These are phyloP conservation scores for Norana najaformis DNA, from an alignment of 2,888 invertebrate species.

Conservation along the genomic window DNA sequence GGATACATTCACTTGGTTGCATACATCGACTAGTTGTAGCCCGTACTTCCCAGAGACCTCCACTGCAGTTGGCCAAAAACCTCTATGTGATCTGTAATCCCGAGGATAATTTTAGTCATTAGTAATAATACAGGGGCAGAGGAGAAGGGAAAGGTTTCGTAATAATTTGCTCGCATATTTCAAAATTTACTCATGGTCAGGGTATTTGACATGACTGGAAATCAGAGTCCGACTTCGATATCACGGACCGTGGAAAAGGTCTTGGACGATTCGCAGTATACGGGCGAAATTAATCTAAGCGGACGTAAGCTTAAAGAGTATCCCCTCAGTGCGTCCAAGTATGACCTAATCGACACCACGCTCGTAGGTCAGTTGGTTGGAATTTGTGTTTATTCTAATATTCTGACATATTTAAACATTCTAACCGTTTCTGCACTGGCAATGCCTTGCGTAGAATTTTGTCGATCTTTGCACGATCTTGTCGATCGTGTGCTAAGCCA, in stretches of 20 bases:
- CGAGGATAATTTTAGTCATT: not conserved
- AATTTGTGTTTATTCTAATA: too few species aligned
- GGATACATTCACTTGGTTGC: too few species aligned
- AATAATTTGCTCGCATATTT: not conserved
- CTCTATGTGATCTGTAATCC: not conserved
- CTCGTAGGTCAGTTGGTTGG: slow-evolving; percentile 77
- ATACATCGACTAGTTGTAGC: not conserved
- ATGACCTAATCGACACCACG: slow-evolving; percentile 86
- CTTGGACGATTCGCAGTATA: slow-evolving; percentile 87
- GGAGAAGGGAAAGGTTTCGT: not conserved
- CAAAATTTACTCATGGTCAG: not conserved
- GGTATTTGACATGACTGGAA: slow-evolving; percentile 44
- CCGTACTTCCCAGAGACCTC: not conserved
- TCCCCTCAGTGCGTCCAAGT: slow-evolving; percentile 77
- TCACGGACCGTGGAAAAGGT: slow-evolving; percentile 87
- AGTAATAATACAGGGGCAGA: not conserved
- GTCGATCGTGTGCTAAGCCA: too few species aligned
- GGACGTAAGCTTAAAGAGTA: slow-evolving; percentile 90
- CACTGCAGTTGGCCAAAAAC: not conserved
- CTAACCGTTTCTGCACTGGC: not conserved
- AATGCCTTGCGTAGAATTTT: not conserved
- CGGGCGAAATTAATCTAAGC: slow-evolving; percentile 87
- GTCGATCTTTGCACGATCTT: too few species aligned
- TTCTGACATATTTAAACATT: not conserved
- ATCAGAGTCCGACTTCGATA: slow-evolving; percentile 64